A percentile compares a stretch with the other conserved stretches of the same genome.
Evolutionary conservation across 2,113 vertebrate genomes (phyloP).

Genomic region (Spea multiplicata): DNA sequence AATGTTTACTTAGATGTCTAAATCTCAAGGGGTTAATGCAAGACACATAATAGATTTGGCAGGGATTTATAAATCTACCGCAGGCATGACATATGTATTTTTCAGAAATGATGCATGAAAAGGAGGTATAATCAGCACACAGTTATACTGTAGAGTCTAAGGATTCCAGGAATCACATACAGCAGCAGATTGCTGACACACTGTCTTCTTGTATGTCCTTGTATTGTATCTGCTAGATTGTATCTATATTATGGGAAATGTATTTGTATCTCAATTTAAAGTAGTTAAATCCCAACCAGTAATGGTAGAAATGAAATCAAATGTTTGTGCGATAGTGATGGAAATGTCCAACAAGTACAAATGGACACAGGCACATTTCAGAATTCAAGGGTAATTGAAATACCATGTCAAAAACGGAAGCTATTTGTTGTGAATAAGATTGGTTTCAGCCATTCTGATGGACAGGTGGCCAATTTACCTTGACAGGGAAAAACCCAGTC

Average conservation of each 20-base stretch:
- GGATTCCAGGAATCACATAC: not conserved
- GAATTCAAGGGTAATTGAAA: constrained; percentile 25
- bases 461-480: constrained; percentile 38
- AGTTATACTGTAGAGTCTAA: not conserved
- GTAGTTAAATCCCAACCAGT: constrained; percentile 2
- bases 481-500: constrained; percentile 39
- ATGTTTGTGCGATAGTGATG: constrained; percentile 33
- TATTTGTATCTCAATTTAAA: not conserved
- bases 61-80: not conserved
- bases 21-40: not conserved
- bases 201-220: not conserved
- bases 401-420: not conserved
- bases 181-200: not conserved
- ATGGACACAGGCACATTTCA: constrained; percentile 20
- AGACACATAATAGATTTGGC: not conserved
- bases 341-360: constrained; percentile 38
- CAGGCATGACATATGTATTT: not conserved
- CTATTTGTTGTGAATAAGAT: constrained; percentile 34
- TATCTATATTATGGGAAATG: not conserved
- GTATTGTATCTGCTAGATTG: not conserved
- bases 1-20: not conserved
- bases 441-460: constrained; percentile 33
- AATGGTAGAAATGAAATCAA: constrained; percentile 30
- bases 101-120: not conserved
- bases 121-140: not conserved